Evolutionary conservation across 2,113 vertebrate genomes (phyloP), one percentile per base, ranked within the genome.

Genomic region (Daphoenositta chrysoptera): DNA sequence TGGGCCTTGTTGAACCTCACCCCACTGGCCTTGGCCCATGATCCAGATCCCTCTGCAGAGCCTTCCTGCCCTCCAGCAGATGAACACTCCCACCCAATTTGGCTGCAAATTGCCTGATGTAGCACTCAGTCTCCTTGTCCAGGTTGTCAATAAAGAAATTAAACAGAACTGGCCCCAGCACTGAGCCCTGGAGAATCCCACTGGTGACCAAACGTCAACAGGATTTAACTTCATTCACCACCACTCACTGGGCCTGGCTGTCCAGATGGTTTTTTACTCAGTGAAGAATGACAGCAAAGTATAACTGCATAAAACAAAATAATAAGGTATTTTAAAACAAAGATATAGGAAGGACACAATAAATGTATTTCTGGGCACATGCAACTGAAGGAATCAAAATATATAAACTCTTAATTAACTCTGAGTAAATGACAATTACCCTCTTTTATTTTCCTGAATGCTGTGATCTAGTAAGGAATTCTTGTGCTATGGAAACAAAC

Each of bases 141-240:
- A 35, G 20, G 16, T 31, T 63, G 48, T 24, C 23, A 45, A 5
- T 7, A 54, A 47, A 40, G 16, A 63, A 40, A 56, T 31, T 21
- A 18, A 63, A 40, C 19, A 54, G 19, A 24, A n/a, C 13, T 61
- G 30, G 10, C 10, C 16, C 7, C 13, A 20, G 2, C 70, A 30
- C 35, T 68, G 23, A 70, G 47, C 6, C 18, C 24, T 79, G 30
- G 30, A 53, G 28, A 47, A 54, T 61, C 20, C 13, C 19, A 54
- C 15, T 30, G 26, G 26, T 37, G 42, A 30, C 18, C 1, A 0
- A 39, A 13, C 1, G 3, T n/a, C 30, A 30, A 17, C 4, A 18
- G 48, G 40, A 54, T 40, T 54, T 54, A 17, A 54, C 56, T 40
- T 61, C 20, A 40, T 61, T 54, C 16, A 26, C 9, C 7, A 24